Percentiles rank a stretch among this genome's conserved stretches.
phyloP scores from a whole-genome alignment of 2,797 vertebrate genomes.

The Champsocephalus esox region DNA sequence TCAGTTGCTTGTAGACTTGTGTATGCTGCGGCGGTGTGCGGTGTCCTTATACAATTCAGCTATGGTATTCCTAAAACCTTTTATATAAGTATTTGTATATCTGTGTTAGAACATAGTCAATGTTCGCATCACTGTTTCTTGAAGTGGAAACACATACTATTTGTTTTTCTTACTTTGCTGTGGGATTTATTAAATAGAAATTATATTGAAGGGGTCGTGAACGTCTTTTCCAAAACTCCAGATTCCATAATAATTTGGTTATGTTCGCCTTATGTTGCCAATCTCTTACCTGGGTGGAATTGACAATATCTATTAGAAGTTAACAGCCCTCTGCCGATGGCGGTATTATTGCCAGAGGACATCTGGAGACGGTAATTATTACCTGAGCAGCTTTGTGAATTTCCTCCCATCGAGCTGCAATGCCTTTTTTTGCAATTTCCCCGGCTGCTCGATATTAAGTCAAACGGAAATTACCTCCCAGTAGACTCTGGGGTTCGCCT shows the following conservation, averaged over 20 bases:
- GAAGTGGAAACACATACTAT: not conserved
- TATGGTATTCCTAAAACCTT: not conserved
- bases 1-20: slow-evolving; percentile 29
- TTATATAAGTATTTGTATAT: not conserved
- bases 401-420: slow-evolving; percentile 53
- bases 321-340: slow-evolving; percentile 67
- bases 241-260: slow-evolving; percentile 44
- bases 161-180: slow-evolving; percentile 10
- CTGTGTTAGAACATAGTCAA: not conserved
- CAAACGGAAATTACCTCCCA: slow-evolving; percentile 48
- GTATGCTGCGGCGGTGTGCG: slow-evolving; percentile 21
- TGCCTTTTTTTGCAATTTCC: slow-evolving; percentile 55
- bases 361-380: slow-evolving; percentile 69
- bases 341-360: slow-evolving; percentile 68
- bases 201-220: slow-evolving; percentile 29
- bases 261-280: slow-evolving; percentile 51
- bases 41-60: slow-evolving; percentile 17
- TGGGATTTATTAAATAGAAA: slow-evolving; percentile 23
- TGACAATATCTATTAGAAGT: slow-evolving; percentile 66
- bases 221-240: slow-evolving; percentile 12
- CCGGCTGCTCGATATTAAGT: slow-evolving; percentile 37
- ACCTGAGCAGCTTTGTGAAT: slow-evolving; percentile 56
- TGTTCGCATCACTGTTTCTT: not conserved
- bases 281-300: slow-evolving; percentile 64
- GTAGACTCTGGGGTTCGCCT: slow-evolving; percentile 33